Base-by-base conservation (phyloP, 2,113 vertebrate genomes). In the Pachyramphus minor region DNA sequence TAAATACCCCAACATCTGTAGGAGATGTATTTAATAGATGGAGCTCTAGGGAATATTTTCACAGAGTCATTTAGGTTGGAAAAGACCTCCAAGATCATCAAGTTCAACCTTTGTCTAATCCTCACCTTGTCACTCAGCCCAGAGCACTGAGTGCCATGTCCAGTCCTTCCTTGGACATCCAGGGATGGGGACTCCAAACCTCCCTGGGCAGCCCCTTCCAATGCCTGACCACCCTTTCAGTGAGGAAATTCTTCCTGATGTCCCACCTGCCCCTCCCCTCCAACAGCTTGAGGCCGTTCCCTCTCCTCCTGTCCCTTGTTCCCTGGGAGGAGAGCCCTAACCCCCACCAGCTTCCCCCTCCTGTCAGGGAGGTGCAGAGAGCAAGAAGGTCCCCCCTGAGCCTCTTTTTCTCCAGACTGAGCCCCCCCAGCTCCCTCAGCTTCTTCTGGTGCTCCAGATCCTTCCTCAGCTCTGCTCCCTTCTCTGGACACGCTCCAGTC, bases 371-470 rank as follows among this genome's bases (percentile, higher is more conserved):
- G 2, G 1, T 81, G 44, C 27, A 55, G 28, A 88, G 68, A 74
- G 44, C 12, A 23, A 59, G 12, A 45, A 9, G 31, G 14, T 0
- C 19, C 52, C 66, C 15, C 25, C 33, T 50, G 77, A 66, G 14
- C 27, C 42, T 16, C 52, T 37, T 66, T 52, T 73, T 0, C 76
- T 56, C 59, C 59, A 58, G 67, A 2, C 50, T 89, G 12, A 66
- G 44, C 44, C 58, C 58, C 21, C 2, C 25, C 67, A 64, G 31
- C 67, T 80, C 67, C 52, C 42, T 58, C 76, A 80, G 50, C 50
- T 2, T 0, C 37, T 67, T 37, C 22, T 49, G n/a, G 12, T 0
- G 8, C 44, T 81, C 33, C 86, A 73, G 27, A 0, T 37, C 37
- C 37, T 44, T 72, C 15, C 15, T 23, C 31, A 56, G 17, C 21